Conservation (phyloP, 2,797 vertebrate genomes). For the Macropus fuliginosus region DNA sequence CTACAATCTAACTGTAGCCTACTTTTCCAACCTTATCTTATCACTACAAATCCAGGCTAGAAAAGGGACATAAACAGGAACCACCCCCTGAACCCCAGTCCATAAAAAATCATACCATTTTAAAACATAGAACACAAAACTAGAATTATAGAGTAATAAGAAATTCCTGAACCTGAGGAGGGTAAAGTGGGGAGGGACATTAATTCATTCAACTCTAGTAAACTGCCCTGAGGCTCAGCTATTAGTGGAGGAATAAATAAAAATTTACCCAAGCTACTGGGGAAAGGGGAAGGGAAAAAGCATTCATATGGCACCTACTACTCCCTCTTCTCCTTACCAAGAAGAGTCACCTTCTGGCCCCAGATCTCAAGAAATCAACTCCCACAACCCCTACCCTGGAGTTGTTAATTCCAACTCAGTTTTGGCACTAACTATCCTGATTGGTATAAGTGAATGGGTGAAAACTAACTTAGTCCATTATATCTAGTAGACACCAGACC, state of each 20-base stretch:
- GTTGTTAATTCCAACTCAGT: not conserved
- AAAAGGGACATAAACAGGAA: not conserved
- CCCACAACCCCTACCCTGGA: not conserved
- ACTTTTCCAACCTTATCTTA: not conserved
- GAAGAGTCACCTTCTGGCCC: not conserved
- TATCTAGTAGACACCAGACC: not conserved
- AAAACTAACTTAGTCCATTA: not conserved
- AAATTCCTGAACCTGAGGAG: not conserved
- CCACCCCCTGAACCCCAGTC: not conserved
- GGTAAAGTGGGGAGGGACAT: not conserved
- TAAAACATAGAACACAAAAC: not conserved
- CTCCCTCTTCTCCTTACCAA: not conserved
- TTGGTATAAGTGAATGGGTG: not conserved
- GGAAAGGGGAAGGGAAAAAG: not conserved
- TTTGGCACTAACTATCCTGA: not conserved
- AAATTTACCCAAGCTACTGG: not conserved
- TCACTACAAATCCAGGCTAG: not conserved
- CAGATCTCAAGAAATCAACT: not conserved
- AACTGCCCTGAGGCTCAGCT: not conserved
- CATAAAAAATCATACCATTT: not conserved
- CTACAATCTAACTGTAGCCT: not conserved
- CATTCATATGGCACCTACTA: not conserved
- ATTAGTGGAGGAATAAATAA: not conserved
- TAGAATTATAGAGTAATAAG: not conserved
- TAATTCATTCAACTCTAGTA: not conserved